Base-by-base conservation (phyloP, 2,113 vertebrate species). In the Verasper variegatus region DNA sequence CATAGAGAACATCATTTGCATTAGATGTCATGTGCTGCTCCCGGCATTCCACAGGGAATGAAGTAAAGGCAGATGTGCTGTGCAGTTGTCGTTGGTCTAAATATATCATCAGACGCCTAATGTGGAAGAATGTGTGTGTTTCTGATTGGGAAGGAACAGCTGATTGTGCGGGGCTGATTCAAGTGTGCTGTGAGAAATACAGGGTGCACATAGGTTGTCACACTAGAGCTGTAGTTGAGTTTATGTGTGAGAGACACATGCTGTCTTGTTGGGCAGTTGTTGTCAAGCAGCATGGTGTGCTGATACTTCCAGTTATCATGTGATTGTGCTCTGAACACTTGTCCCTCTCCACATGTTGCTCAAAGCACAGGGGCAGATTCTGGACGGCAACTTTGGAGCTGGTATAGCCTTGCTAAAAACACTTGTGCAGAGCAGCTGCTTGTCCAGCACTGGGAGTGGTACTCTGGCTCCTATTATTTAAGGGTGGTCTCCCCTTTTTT, bases 31-130 rank as follows among this genome's bases (percentile, higher is more conserved):
- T 81, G 37, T 80, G 68, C 42, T 10, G 74, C 65, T 83, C 60
- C 63, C 10, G 37, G 74, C 26, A 57, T 72, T 74, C 55, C 87
- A 49, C 68, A 56, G 75, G 68, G 73, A 85, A 71, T 70, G 64
- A 74, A 78, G 69, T 57, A 58, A 69, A 83, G 73, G 84, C 88
- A 89, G 88, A 86, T 92, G 86, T 89, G 82, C 55, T 40, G 63
- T 81, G 85, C 90, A 92, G 87, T 91, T 92, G 89, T 89, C 87
- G 58, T 27, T 5, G 60, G 35, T 86, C 82, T 91, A 92, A 92
- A 89, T 88, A 89, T 87, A 91, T 68, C 78, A 70, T 26, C 57
- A 81, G 79, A 86, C 58, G 67, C 74, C 79, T 74, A 83, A 68
- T 61, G 80, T 78, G 47, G 56, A 84, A 77, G 88, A 87, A 90